A percentile compares a stretch with the other conserved stretches of the same genome.
Evolutionary conservation across 2,888 invertebrate species (phyloP).

Genomic region (Pelosia muscerda): DNA sequence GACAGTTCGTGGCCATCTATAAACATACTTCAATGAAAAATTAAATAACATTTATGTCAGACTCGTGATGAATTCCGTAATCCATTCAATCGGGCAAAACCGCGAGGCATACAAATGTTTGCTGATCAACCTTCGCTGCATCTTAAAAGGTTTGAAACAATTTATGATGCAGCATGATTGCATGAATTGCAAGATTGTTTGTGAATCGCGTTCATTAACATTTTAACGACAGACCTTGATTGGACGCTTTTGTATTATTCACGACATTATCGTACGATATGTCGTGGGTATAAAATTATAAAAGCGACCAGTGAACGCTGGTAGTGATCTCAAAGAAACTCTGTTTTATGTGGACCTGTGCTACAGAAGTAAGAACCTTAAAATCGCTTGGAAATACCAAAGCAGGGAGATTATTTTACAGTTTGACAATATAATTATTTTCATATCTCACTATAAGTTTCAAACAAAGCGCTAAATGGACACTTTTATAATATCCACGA

Average conservation of each 20-base stretch:
- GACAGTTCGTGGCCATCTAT: not conserved
- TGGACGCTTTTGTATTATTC: not conserved
- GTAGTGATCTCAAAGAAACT: no score
- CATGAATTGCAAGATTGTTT: slow-evolving; percentile 56
- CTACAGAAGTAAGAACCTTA: no score
- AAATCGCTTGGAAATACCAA: no score
- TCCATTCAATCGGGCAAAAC: slow-evolving; percentile 14
- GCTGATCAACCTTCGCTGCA: slow-evolving; percentile 23
- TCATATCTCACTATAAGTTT: no score
- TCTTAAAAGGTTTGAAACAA: slow-evolving; percentile 43
- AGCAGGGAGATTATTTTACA: no score
- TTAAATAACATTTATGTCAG: not conserved
- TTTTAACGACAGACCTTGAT: slow-evolving; percentile 50
- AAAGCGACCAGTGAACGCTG: no score
- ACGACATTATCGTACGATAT: no score
- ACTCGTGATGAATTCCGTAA: not conserved
- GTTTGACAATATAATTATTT: no score
- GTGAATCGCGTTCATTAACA: slow-evolving; percentile 58
- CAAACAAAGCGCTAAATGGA: no score
- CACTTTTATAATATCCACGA: no score
- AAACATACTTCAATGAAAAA: not conserved
- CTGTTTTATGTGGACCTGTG: no score
- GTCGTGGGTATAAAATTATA: no score
- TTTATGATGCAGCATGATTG: slow-evolving; percentile 56
- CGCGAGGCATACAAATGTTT: slow-evolving; percentile 18